Conservation (phyloP, 2,113 vertebrate species). For the Zootoca vivipara region DNA sequence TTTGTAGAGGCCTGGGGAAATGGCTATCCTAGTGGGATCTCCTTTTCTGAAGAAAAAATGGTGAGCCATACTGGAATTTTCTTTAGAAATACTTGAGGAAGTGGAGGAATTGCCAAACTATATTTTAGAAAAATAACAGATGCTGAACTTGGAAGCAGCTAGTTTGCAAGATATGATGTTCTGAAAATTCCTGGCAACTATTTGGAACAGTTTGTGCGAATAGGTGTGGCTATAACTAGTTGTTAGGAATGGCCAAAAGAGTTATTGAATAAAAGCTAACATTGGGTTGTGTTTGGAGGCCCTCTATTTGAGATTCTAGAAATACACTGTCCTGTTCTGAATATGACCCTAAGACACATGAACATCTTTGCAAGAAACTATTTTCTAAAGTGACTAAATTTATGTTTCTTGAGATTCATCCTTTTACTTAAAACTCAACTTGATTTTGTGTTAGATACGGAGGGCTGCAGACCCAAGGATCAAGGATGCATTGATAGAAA, state of each 20-base stretch:
- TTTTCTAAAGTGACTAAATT: conserved; percentile 52
- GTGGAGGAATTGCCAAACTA: conserved; percentile 62
- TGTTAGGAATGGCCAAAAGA: conserved; percentile 33
- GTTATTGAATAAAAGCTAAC: not conserved
- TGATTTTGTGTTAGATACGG: conserved; percentile 51
- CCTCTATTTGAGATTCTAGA: not conserved
- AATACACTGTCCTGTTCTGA: not conserved
- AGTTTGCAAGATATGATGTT: conserved; percentile 59
- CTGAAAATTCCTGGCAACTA: conserved; percentile 65
- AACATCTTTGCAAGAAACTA: conserved; percentile 26
- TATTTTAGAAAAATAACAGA: conserved; percentile 68
- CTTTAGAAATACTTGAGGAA: conserved; percentile 58
- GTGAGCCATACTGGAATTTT: conserved; percentile 60
- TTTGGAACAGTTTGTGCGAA: not conserved
- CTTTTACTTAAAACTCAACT: conserved; percentile 40
- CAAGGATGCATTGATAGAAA: conserved; percentile 54
- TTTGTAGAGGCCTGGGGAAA: not conserved
- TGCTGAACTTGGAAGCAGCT: conserved; percentile 69
- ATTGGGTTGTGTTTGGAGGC: not conserved
- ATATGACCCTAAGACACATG: not conserved
- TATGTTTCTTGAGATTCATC: not conserved
- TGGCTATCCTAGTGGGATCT: not conserved
- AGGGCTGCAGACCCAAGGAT: conserved; percentile 44
- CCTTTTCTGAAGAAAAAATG: conserved; percentile 62
- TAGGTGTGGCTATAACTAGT: conserved; percentile 65